Evolutionary conservation across 2,888 invertebrate species (phyloP).

Genomic region (Cephus runcator): DNA sequence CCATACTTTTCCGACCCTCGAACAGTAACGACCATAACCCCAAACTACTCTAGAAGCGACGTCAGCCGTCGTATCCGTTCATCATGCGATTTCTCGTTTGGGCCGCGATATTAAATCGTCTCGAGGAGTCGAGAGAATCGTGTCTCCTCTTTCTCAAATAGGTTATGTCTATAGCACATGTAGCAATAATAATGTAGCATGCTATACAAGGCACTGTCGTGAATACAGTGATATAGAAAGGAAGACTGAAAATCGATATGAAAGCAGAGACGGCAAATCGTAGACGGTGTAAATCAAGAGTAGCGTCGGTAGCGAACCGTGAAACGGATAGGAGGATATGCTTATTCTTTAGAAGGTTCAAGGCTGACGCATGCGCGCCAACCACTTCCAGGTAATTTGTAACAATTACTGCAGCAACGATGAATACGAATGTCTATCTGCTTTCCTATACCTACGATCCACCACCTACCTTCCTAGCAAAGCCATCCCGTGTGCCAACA

Average conservation of each 20-base stretch:
- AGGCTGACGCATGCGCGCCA: background rate
- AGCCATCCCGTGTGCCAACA: background rate
- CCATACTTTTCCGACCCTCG: background rate
- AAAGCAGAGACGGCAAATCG: background rate
- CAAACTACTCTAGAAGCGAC: background rate
- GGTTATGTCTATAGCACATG: background rate
- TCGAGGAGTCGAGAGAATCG: background rate
- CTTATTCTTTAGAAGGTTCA: background rate
- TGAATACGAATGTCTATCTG: slow-evolving; percentile 27
- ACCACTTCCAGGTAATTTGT: slow-evolving; percentile 28
- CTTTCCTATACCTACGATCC: slow-evolving; percentile 3
- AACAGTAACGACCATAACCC: background rate
- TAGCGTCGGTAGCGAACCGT: background rate
- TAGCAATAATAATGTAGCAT: background rate
- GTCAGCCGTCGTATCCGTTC: background rate
- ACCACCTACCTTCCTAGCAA: background rate
- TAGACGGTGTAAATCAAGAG: background rate
- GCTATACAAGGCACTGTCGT: background rate
- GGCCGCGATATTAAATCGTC: background rate
- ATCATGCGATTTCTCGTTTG: background rate
- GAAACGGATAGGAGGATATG: background rate
- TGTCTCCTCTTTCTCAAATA: background rate
- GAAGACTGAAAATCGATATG: background rate
- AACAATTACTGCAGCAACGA: slow-evolving; percentile 37
- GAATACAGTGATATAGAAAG: background rate